Evolutionary conservation across 2,888 invertebrate species (phyloP).

Genomic region (Subacronicta megacephala): DNA sequence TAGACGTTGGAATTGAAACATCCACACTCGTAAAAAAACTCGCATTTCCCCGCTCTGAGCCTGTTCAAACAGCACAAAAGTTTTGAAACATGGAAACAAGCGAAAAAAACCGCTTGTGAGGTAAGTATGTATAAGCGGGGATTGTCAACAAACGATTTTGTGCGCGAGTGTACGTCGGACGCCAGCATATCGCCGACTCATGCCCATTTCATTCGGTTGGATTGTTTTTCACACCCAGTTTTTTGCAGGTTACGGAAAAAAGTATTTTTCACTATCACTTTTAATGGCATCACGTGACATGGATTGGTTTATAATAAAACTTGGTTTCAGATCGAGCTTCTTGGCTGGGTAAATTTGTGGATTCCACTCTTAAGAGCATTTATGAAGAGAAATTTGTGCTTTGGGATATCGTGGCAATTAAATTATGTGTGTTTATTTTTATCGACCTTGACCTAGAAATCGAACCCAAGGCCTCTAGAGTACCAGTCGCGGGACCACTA

Average conservation of each 20-base stretch:
- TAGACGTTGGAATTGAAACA: conserved; percentile 42
- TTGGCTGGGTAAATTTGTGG: conserved; percentile 42
- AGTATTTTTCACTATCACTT: conserved; percentile 51
- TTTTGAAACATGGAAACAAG: conserved; percentile 59
- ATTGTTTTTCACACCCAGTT: conserved; percentile 62
- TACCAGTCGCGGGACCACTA: too few species aligned
- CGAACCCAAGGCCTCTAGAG: too few species aligned
- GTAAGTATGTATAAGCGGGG: conserved; percentile 54
- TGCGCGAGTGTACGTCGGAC: conserved; percentile 56
- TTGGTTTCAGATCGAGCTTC: conserved; percentile 31
- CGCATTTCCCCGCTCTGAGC: conserved; percentile 41
- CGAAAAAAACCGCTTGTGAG: conserved; percentile 52
- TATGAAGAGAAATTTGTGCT: conserved; percentile 5
- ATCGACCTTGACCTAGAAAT: too few species aligned
- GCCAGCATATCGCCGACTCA: conserved; percentile 62
- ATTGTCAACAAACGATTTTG: conserved; percentile 65
- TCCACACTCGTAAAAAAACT: conserved; percentile 45
- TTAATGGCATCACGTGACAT: conserved; percentile 54
- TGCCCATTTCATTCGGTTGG: conserved; percentile 66
- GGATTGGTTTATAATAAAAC: conserved; percentile 47
- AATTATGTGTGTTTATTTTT: conserved; percentile 4
- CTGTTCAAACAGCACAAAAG: conserved; percentile 55
- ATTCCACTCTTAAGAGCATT: conserved; percentile 39
- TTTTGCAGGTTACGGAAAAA: conserved; percentile 53
- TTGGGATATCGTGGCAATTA: too few species aligned